Evolutionary conservation across 2,797 vertebrate species (phyloP), one percentile per base, ranked within the genome.

Genomic region (Menidia menidia): DNA sequence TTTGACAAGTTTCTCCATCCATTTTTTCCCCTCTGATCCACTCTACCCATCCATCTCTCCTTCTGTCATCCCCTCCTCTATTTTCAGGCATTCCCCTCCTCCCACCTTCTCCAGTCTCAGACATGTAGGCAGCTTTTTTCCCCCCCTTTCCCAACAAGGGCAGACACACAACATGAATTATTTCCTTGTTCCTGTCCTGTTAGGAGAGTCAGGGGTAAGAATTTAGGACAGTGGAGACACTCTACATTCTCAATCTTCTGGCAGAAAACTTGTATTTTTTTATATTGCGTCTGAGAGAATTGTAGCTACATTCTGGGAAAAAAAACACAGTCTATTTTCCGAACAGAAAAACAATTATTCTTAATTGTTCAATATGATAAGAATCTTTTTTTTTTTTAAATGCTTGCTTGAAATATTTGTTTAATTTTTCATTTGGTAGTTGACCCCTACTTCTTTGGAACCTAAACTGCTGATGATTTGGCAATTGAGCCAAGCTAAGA

Each of bases 101-200:
- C 70, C 66, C 72, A 68, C 75, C 78, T 64, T 57, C 53, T 65
- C 63, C 75, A 5, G 0, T 68, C 60, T 61, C 77, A 88, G 75
- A 86, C 81, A 83, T 86, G 86, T 84, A 60, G 15, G 74, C 76
- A 79, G 78, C 63, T 81, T 75, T 53, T 56, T 44, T 60, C 8
- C 61, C 60, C 53, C 56, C 47, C 25, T 54, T 19, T 44, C 39
- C 47, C 71, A 61, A 44, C 33, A 47, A 71, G 16, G 62, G 69
- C 61, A 68, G 78, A 84, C 66, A 73, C 71, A 77, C 69, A 50
- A 25, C 85, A 88, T 87, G 3, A 90, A 90, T 89, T 82, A 86
- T 90, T 90, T 80, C 81, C 60, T 14, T 25, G 5, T 66, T 25
- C 59, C 69, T 71, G 81, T 59, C 68, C 68, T 60, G 77, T 55